phyloP scores from a whole-genome alignment of 2,888 invertebrate species.

The Panzeria rudis region DNA sequence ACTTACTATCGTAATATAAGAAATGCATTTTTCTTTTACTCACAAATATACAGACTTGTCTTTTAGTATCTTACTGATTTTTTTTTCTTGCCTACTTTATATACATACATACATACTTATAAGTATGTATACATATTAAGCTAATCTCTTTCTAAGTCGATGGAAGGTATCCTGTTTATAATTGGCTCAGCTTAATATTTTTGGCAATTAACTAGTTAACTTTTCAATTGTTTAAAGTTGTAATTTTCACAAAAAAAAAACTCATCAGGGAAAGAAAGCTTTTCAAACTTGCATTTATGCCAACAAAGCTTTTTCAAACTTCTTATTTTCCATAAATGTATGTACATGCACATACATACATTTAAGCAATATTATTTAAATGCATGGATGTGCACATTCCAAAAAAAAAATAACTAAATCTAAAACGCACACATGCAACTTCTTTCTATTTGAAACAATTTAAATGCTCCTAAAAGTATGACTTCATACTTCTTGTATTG shows the following conservation, averaged over 20 bases:
- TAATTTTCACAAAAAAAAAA: not conserved
- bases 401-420: slow-evolving; percentile 2
- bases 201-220: not conserved
- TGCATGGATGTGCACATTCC: not conserved
- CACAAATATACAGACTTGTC: too few relatives aligned
- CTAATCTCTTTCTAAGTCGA: not conserved
- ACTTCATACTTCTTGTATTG: slow-evolving; percentile 72
- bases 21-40: too few relatives aligned
- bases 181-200: slow-evolving; percentile 5
- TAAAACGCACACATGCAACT: slow-evolving; percentile 12
- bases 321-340: not conserved
- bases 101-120: too few relatives aligned
- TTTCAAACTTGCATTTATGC: slow-evolving; percentile 21
- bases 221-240: not conserved
- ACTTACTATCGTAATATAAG: too few relatives aligned
- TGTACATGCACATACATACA: not conserved
- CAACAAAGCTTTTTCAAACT: slow-evolving; percentile 39
- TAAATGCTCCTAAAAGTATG: slow-evolving; percentile 71
- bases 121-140: too few relatives aligned
- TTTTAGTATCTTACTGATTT: too few relatives aligned
- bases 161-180: not conserved
- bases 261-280: slow-evolving; percentile 27
- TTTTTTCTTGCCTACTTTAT: not conserved
- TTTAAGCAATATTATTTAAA: too few relatives aligned
- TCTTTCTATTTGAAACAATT: slow-evolving; percentile 25